These are phyloP conservation scores for Ypsolopha scabrella DNA, from an alignment of 2,888 invertebrate species.

Conservation along the genomic window DNA sequence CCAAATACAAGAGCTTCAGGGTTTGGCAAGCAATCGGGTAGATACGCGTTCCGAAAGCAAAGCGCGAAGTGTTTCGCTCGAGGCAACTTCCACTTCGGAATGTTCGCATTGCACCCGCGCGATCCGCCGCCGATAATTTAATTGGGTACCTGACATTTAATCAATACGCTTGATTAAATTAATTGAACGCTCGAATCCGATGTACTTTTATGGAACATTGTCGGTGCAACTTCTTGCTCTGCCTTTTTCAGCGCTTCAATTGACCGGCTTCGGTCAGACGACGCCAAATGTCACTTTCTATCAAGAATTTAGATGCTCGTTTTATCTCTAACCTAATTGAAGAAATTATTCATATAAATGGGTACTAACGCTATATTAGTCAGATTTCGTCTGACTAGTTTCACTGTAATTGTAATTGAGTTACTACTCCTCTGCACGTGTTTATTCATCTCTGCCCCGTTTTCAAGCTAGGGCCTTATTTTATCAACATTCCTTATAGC, in stretches of 20 bases:
- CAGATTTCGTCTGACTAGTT: too few species aligned
- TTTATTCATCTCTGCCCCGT: too few species aligned
- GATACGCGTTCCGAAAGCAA: conserved; percentile 35
- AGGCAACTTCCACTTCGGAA: conserved; percentile 11
- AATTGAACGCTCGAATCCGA: conserved; percentile 48
- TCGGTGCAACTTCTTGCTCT: conserved; percentile 15
- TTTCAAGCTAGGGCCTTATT: too few species aligned
- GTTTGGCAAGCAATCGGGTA: too few species aligned
- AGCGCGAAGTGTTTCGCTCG: conserved; percentile 37
- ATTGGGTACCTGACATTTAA: conserved; percentile 63
- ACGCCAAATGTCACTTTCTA: not conserved
- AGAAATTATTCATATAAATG: too few species aligned
- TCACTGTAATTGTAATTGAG: too few species aligned
- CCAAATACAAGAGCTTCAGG: too few species aligned
- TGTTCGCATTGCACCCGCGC: conserved; percentile 26
- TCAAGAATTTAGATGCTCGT: too few species aligned
- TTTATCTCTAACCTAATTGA: too few species aligned
- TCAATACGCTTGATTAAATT: conserved; percentile 60
- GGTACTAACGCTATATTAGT: too few species aligned
- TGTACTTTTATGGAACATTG: conserved; percentile 47
- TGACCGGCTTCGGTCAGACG: conserved; percentile 1
- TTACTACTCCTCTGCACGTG: too few species aligned
- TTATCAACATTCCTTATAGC: too few species aligned
- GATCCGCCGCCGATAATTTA: conserved; percentile 47
- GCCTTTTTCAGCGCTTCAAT: conserved; percentile 13